Evolutionary conservation across 2,113 vertebrate genomes (phyloP).

Genomic region (Blennius ocellaris): DNA sequence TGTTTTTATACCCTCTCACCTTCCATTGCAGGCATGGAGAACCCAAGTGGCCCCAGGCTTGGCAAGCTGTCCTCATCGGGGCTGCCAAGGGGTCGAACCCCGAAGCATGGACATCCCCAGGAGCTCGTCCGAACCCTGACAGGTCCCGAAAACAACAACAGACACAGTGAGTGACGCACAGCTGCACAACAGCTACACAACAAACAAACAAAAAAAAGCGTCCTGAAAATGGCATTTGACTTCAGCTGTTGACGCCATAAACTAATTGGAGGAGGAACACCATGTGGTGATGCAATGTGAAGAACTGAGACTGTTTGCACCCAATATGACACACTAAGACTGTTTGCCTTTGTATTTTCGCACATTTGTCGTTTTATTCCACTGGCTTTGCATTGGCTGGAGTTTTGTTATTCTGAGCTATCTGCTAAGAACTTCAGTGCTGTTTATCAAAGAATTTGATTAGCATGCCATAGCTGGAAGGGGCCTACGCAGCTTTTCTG

Average conservation of each 20-base stretch:
- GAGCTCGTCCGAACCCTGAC: slow-evolving; percentile 81
- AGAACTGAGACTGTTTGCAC: slow-evolving; percentile 12
- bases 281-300: slow-evolving; percentile 2
- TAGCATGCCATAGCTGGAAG: slow-evolving; percentile 6
- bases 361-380: not conserved
- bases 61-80: slow-evolving; percentile 86
- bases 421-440: not conserved
- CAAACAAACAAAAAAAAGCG: not conserved
- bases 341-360: not conserved
- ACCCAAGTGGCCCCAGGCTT: slow-evolving; percentile 87
- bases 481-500: slow-evolving; percentile 27
- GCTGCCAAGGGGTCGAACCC: slow-evolving; percentile 81
- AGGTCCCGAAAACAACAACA: slow-evolving; percentile 82
- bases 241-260: slow-evolving; percentile 36
- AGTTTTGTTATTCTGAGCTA: not conserved
- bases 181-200: not conserved
- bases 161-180: slow-evolving; percentile 85
- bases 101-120: slow-evolving; percentile 83
- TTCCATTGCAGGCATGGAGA: slow-evolving; percentile 88
- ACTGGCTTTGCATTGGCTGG: not conserved
- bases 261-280: slow-evolving; percentile 18
- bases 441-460: slow-evolving; percentile 23
- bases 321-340: slow-evolving; percentile 9
- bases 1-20: slow-evolving; percentile 46
- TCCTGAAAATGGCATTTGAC: slow-evolving; percentile 7